Evolutionary conservation across 2,797 vertebrate genomes (phyloP), one percentile per base, ranked within the genome.

Genomic region (Propithecus perrieri): DNA sequence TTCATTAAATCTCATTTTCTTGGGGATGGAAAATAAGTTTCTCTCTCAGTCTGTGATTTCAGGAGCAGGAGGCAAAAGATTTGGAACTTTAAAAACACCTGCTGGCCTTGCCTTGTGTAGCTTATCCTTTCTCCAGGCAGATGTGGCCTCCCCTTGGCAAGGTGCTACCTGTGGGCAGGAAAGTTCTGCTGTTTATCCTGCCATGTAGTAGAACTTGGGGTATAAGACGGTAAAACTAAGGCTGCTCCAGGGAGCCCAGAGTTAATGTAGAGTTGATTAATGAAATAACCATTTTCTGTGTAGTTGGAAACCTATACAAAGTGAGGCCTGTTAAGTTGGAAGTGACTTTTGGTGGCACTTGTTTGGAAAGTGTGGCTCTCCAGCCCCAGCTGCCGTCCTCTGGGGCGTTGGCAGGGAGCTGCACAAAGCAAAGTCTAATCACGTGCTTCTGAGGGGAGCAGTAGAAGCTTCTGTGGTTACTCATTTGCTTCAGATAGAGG

Each of bases 1-100:
- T 69, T 89, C 65, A 84, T 76, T 92, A 53, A 93, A 65, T 57
- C 38, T 75, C 71, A 67, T 67, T 93, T 96, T 83, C 20, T 74
- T 80, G 38, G n/a, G 7, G 20, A 93, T 88, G 4, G 69, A 92
- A 78, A 69, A 38, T n/a, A 85, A 91, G 26, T 48, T 96, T 85
- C 28, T 88, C 55, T 74, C 86, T 81, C 75, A 57, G n/a, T 53
- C 46, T 13, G 1, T 91, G 59, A 55, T 93, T 89, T 79, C 13
- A 89, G 69, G 22, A 84, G n/a, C 35, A 87, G 4, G 28, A 89
- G 65, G 84, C 41, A 95, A 84, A 95, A 28, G 65, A 33, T 33
- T 43, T 93, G 26, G 55, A 75, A 89, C 81, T 89, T 33, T 69
- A 50, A 41, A 81, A 43, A 61, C 12, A 84, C 12, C 30, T 55